Evolutionary conservation across 2,888 invertebrate species (phyloP).

Genomic region (Drosophila atroscutellata): DNA sequence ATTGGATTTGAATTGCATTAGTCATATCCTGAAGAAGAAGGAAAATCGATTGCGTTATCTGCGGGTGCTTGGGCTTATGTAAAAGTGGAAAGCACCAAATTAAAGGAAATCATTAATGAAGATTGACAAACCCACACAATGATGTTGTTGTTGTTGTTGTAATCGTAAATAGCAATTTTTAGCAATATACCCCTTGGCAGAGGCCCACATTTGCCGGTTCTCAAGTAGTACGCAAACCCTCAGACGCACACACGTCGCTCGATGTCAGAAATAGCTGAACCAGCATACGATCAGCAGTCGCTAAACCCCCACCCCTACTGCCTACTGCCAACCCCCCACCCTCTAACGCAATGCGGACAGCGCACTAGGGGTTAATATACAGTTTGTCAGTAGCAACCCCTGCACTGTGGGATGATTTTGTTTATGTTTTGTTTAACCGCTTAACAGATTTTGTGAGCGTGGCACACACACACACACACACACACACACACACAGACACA

Average conservation of each 20-base stretch:
- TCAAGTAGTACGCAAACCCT: constrained; percentile 49
- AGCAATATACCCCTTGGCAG: constrained; percentile 6
- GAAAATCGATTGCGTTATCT: constrained; percentile 38
- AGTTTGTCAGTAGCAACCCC: constrained; percentile 42
- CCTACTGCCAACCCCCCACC: background rate
- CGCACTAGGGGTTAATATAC: constrained; percentile 51
- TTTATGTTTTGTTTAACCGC: constrained; percentile 69
- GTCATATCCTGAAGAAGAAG: constrained; percentile 55
- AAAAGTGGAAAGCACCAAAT: constrained; percentile 17
- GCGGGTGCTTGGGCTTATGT: constrained; percentile 54
- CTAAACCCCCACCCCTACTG: background rate
- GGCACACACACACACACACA: background rate
- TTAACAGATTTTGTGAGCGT: constrained; percentile 71
- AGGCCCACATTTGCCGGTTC: constrained; percentile 61
- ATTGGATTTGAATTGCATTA: constrained; percentile 36
- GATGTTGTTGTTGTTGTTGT: constrained; percentile 7
- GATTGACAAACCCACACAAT: constrained; percentile 63
- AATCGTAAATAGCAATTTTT: constrained; percentile 55
- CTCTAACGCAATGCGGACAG: background rate
- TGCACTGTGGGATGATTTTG: constrained; percentile 32
- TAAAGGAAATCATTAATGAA: constrained; percentile 59
- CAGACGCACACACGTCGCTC: constrained; percentile 12
- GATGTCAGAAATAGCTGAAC: constrained; percentile 43
- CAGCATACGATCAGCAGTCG: constrained; percentile 55
- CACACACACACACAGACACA: constrained; percentile 29